A percentile compares a stretch with the other conserved stretches of the same genome.
phyloP scores from a whole-genome alignment of 2,888 invertebrate species.

The Beris morrisii region DNA sequence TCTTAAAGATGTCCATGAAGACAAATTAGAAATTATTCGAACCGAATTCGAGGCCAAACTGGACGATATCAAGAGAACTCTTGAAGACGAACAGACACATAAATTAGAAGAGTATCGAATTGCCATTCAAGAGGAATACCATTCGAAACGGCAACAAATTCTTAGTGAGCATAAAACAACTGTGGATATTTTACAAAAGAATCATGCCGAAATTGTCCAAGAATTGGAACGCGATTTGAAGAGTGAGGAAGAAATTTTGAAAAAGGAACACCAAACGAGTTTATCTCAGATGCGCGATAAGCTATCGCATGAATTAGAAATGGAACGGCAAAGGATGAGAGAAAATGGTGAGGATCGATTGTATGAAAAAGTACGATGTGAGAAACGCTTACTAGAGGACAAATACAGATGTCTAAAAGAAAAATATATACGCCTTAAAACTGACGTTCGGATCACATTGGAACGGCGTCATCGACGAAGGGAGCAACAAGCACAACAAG shows the following conservation, averaged over 20 bases:
- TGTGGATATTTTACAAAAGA: conserved; percentile 52
- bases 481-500: conserved; percentile 58
- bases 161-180: conserved; percentile 59
- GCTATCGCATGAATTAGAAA: conserved; percentile 61
- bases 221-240: conserved; percentile 54
- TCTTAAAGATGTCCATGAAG: conserved; percentile 49
- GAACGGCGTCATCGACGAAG: conserved; percentile 72
- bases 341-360: conserved; percentile 56
- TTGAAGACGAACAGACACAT: conserved; percentile 57
- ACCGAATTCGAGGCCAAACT: conserved; percentile 53
- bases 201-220: conserved; percentile 52
- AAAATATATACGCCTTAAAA: conserved; percentile 77
- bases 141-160: conserved; percentile 59
- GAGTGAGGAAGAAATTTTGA: conserved; percentile 67
- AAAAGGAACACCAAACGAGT: conserved; percentile 69
- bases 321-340: conserved; percentile 55
- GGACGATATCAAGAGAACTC: conserved; percentile 56
- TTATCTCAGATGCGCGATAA: conserved; percentile 66
- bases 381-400: conserved; percentile 71
- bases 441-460: conserved; percentile 75
- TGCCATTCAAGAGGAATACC: conserved; percentile 55
- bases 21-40: conserved; percentile 54
- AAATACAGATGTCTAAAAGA: conserved; percentile 81
- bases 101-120: conserved; percentile 53
- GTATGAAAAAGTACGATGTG: conserved; percentile 69